These are phyloP conservation scores for Damaliscus lunatus DNA, from an alignment of 2,113 vertebrate species.

Conservation along the genomic window DNA sequence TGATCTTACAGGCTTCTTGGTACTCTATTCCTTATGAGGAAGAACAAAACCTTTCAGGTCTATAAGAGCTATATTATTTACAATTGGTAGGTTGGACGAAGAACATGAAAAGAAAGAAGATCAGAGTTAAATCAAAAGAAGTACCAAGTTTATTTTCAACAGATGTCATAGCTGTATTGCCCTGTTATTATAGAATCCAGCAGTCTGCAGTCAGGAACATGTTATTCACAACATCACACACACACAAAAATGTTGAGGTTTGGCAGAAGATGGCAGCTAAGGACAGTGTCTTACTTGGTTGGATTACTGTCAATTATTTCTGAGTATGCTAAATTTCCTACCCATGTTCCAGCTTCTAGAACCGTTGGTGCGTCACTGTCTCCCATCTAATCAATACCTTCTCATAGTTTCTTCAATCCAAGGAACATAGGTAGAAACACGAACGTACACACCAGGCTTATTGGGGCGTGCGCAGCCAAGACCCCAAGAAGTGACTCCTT, in stretches of 20 bases:
- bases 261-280: not conserved
- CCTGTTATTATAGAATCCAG: slow-evolving; percentile 1
- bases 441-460: slow-evolving; percentile 95
- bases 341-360: not conserved
- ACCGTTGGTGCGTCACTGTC: not conserved
- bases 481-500: slow-evolving; percentile 98
- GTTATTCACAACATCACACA: not conserved
- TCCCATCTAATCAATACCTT: slow-evolving; percentile 48
- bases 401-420: slow-evolving; percentile 87
- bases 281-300: slow-evolving; percentile 54
- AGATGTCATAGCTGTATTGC: not conserved
- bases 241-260: not conserved
- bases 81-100: not conserved
- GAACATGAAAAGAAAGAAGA: not conserved
- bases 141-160: slow-evolving; percentile 57
- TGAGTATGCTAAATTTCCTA: slow-evolving; percentile 40
- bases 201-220: not conserved
- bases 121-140: not conserved
- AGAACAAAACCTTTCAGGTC: not conserved
- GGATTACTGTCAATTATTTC: slow-evolving; percentile 53
- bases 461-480: slow-evolving; percentile 93
- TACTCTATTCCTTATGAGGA: not conserved
- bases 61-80: not conserved
- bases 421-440: slow-evolving; percentile 87
- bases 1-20: not conserved